Conservation (phyloP, 2,888 invertebrate genomes). For the Schizotus pectinicornis region DNA sequence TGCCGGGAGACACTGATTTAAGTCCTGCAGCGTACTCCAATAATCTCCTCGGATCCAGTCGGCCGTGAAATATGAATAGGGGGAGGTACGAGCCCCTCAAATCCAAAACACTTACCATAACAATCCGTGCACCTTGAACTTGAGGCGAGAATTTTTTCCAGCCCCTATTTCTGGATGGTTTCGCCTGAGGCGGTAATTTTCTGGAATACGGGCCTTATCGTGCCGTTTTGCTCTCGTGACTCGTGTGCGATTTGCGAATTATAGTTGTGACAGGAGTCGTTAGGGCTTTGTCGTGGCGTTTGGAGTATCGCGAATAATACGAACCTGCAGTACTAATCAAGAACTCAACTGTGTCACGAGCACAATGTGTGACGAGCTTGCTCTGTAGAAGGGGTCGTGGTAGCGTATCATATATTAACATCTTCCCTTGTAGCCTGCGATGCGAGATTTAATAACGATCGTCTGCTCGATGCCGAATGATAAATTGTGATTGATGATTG, state of each 20-base stretch:
- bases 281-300: slow-evolving; percentile 27
- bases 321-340: slow-evolving; percentile 24
- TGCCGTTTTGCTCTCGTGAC: not conserved
- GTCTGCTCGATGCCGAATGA: slow-evolving; percentile 2
- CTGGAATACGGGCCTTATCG: slow-evolving; percentile 1
- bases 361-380: slow-evolving; percentile 13
- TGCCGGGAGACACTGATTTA: slow-evolving; percentile 54
- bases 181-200: not conserved
- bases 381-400: slow-evolving; percentile 21
- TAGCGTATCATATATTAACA: slow-evolving; percentile 28
- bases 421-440: slow-evolving; percentile 18
- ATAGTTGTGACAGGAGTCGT: slow-evolving; percentile 19
- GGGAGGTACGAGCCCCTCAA: slow-evolving; percentile 32
- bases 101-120: not conserved
- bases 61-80: slow-evolving; percentile 48
- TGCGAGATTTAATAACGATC: slow-evolving; percentile 29
- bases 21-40: slow-evolving; percentile 33
- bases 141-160: not conserved
- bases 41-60: slow-evolving; percentile 43
- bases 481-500: slow-evolving; percentile 11
- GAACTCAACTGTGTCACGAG: slow-evolving; percentile 23
- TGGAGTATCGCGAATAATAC: slow-evolving; percentile 14
- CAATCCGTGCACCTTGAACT: not conserved
- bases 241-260: slow-evolving; percentile 20
- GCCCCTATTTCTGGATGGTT: not conserved